These are phyloP conservation scores for Pholis gunnellus DNA, from an alignment of 2,113 vertebrate species.

Conservation along the genomic window DNA sequence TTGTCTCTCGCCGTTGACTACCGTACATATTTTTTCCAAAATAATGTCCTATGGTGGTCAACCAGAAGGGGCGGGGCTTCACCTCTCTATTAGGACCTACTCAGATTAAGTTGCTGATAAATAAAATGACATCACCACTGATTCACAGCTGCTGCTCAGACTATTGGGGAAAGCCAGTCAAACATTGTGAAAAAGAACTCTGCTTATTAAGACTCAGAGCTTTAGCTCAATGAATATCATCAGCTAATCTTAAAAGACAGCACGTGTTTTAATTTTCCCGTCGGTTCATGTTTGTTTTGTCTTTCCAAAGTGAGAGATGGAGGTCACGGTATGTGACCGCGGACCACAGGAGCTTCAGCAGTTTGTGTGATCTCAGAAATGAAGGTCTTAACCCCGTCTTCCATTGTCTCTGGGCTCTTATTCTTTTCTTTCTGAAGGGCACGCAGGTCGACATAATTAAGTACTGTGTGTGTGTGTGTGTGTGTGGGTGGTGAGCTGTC, in stretches of 20 bases:
- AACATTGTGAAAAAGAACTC: neutral
- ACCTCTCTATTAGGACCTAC: neutral
- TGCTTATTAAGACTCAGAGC: neutral
- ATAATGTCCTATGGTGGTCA: neutral
- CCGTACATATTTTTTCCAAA: neutral
- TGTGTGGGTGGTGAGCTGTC: conserved; percentile 37
- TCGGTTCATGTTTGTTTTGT: neutral
- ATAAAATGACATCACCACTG: neutral
- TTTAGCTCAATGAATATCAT: neutral
- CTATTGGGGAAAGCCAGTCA: neutral
- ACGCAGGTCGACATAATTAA: conserved; percentile 46
- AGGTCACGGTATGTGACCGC: conserved; percentile 5
- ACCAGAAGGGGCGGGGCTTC: neutral
- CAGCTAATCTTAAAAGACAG: neutral
- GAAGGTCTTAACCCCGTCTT: conserved; percentile 42
- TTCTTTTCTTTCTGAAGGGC: conserved; percentile 52
- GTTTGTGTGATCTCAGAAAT: conserved; percentile 35
- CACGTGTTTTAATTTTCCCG: neutral
- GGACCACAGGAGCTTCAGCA: conserved; percentile 11
- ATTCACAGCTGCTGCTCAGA: neutral
- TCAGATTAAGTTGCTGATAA: neutral
- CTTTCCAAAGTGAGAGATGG: conserved; percentile 1
- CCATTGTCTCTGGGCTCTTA: conserved; percentile 18
- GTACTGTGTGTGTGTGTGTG: conserved; percentile 17
- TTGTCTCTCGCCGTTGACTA: too few species aligned